Percentiles rank a stretch among this genome's conserved stretches.
Conservation (phyloP, 1,140 invertebrate genomes). For the Aphaenogaster rudis region DNA sequence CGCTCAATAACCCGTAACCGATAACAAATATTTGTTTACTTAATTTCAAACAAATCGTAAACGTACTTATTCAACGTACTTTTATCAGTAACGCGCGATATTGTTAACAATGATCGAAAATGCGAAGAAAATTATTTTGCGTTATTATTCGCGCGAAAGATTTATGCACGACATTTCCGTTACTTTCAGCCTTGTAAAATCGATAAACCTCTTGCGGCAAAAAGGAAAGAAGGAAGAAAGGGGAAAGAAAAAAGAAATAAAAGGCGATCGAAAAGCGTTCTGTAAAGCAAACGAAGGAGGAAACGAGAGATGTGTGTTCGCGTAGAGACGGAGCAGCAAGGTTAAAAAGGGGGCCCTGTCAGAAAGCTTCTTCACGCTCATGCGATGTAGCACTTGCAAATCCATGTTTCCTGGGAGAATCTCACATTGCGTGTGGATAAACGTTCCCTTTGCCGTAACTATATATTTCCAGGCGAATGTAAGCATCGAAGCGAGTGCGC, state of each 20-base stretch:
- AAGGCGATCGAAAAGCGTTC: slow-evolving; percentile 31
- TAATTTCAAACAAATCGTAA: background rate
- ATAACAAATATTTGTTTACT: background rate
- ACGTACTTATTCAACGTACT: background rate
- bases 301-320: slow-evolving; percentile 54
- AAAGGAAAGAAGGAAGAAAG: background rate
- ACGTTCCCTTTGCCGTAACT: slow-evolving; percentile 61
- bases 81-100: background rate
- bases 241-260: slow-evolving; percentile 12
- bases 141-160: background rate
- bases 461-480: slow-evolving; percentile 64
- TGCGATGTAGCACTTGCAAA: slow-evolving; percentile 62
- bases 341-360: slow-evolving; percentile 54
- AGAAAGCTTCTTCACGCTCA: slow-evolving; percentile 58
- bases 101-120: background rate
- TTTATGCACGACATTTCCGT: slow-evolving; percentile 11
- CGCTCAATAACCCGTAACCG: background rate
- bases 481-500: slow-evolving; percentile 56
- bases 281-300: slow-evolving; percentile 38
- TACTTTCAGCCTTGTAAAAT: slow-evolving; percentile 8
- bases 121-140: slow-evolving; percentile 12
- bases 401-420: slow-evolving; percentile 61
- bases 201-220: slow-evolving; percentile 30
- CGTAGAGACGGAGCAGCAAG: slow-evolving; percentile 46
- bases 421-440: slow-evolving; percentile 59